Base-by-base conservation (phyloP, 2,797 vertebrate genomes). In the Eutrigla gurnardus region DNA sequence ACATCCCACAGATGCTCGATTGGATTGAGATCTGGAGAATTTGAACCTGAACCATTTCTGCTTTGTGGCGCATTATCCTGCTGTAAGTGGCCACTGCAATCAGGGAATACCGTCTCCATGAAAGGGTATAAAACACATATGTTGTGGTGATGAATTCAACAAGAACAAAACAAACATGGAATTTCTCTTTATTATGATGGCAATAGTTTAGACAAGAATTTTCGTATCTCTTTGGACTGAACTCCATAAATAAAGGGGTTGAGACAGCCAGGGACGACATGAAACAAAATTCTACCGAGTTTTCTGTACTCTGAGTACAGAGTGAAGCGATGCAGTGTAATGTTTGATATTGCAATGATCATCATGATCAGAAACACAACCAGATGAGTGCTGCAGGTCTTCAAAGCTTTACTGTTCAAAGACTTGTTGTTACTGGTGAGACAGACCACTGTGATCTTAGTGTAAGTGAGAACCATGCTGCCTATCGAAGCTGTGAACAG, bases 321-420 rank as follows among this genome's bases (percentile, higher is more conserved):
- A 4, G 75, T 78, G 40, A 73, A 78, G 3, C 76, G 71, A 33
- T 73, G 77, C 3, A 79, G 52, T 4, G 7, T 2, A 4, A 80
- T 59, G 5, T 5, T 42, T 5, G 18, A 84, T 65, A 85, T 93
- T 58, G 78, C 81, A 13, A 89, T 84, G 1, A 92, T 74, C 65
- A 95, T 64, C 0, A 94, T 86, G 0, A 91, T 58, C 1, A 91
- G 45, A 63, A 91, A 90, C 0, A 86, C 77, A 11, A 75, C 82
- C 36, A 90, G 15, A 5, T 71, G 69, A 36, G 68, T 70, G 68
- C 68, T 62, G 49, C 58, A 62, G 58, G 68, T 70, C 57, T 61
- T 70, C 15, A 59, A 33, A n/a, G 62, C 62, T 52, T 52, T 65
- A 52, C 62, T 52, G 46, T 65, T 65, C 62, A 50, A 9, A 65